phyloP scores from a whole-genome alignment of 2,797 vertebrate genomes.

The Anguilla marmorata region DNA sequence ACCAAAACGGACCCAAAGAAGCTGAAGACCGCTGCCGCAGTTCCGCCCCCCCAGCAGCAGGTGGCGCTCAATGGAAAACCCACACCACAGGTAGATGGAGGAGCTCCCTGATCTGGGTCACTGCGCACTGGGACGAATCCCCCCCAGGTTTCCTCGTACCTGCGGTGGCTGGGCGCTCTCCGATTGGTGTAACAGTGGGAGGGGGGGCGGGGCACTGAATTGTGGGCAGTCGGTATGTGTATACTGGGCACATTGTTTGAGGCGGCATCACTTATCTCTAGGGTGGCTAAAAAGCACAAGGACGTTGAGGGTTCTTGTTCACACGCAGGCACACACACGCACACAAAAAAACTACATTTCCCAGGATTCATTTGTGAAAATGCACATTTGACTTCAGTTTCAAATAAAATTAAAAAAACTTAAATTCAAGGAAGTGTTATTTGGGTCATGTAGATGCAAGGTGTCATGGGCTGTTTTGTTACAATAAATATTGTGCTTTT shows the following conservation, averaged over 20 bases:
- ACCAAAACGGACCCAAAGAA: constrained; percentile 84
- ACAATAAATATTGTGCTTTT: not conserved
- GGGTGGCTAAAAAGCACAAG: not conserved
- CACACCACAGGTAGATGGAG: constrained; percentile 81
- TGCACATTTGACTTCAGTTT: not conserved
- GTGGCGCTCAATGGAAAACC: constrained; percentile 77
- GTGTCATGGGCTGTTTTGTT: not conserved
- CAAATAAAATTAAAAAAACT: not conserved
- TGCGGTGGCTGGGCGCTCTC: constrained; percentile 12
- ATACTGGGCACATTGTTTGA: not conserved
- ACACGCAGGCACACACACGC: not conserved
- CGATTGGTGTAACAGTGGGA: not conserved
- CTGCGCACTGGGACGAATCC: not conserved
- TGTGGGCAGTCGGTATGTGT: not conserved
- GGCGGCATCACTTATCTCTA: not conserved
- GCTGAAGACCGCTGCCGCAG: constrained; percentile 75
- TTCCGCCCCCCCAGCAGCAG: constrained; percentile 62
- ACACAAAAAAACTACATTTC: not conserved
- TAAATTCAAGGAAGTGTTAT: not conserved
- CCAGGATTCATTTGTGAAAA: not conserved
- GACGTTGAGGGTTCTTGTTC: not conserved
- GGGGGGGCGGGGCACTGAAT: not conserved
- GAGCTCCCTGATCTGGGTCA: constrained; percentile 52
- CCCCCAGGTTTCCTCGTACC: constrained; percentile 34
- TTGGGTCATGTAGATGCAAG: not conserved